Percentiles rank a stretch among this genome's conserved stretches.
Evolutionary conservation across 2,797 vertebrate genomes (phyloP).

Genomic region (Sparidentex hasta): DNA sequence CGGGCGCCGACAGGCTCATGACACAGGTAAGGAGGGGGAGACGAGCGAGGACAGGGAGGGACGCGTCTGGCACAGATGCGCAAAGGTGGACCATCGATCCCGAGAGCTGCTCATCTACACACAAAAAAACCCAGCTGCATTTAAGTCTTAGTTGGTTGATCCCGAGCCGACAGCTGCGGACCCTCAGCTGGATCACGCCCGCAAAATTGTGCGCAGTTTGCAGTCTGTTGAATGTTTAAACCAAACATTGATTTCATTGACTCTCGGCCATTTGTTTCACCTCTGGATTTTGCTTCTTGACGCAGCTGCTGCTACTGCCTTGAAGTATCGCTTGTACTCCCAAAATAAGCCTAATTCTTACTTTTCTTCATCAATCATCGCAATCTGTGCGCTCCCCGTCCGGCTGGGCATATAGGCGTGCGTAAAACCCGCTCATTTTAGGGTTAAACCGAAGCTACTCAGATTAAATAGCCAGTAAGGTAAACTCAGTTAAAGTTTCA

Average conservation of each 20-base stretch:
- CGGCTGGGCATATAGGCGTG: neutral
- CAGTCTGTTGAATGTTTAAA: slow-evolving; percentile 77
- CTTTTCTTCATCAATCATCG: no score
- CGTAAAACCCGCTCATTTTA: neutral
- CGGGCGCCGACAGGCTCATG: slow-evolving; percentile 94
- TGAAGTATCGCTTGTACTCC: slow-evolving; percentile 3
- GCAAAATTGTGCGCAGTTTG: slow-evolving; percentile 61
- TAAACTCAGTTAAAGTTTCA: neutral
- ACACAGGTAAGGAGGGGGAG: slow-evolving; percentile 90
- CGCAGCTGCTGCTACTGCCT: slow-evolving; percentile 15
- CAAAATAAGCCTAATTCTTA: neutral
- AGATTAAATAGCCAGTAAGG: neutral
- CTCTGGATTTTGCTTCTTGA: slow-evolving; percentile 44
- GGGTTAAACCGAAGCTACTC: neutral
- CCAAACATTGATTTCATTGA: slow-evolving; percentile 74
- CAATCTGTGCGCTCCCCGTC: neutral
- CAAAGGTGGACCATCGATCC: neutral
- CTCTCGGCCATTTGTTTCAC: slow-evolving; percentile 54
- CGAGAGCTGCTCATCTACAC: neutral
- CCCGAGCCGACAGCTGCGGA: slow-evolving; percentile 4
- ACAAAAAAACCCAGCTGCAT: neutral
- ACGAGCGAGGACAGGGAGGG: neutral
- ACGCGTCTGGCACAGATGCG: slow-evolving; percentile 7
- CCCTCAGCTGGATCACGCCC: slow-evolving; percentile 9
- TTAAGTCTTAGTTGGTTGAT: neutral